These are phyloP conservation scores for Julus scandinavius DNA, from an alignment of 2,888 invertebrate species.

Conservation along the genomic window DNA sequence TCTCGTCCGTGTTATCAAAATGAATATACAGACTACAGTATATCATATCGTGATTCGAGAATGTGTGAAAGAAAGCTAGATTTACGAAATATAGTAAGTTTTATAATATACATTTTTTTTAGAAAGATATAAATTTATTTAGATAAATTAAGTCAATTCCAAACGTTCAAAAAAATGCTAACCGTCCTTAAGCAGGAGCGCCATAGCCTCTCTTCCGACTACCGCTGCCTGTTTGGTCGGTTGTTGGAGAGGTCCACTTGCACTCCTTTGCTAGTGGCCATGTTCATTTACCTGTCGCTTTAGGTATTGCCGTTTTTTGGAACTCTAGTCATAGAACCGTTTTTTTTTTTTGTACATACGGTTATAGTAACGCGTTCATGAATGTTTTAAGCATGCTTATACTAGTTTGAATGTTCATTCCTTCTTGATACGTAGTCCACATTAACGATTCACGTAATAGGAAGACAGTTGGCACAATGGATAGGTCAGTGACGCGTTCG, in stretches of 20 bases:
- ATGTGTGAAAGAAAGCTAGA: neutral
- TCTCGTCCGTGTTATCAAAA: neutral
- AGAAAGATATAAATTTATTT: neutral
- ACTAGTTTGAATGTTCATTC: neutral
- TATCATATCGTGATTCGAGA: neutral
- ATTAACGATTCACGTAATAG: neutral
- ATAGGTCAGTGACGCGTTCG: slow-evolving; percentile 48
- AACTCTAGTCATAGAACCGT: neutral
- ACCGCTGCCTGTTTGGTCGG: neutral
- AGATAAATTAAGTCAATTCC: neutral
- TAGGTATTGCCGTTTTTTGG: neutral
- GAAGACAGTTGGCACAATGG: slow-evolving; percentile 47
- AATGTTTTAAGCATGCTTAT: neutral
- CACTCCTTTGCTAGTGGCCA: neutral
- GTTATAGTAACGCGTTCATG: neutral
- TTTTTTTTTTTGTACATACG: neutral
- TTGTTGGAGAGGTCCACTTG: neutral
- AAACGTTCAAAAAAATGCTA: neutral
- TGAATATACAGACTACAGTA: neutral
- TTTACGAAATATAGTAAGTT: neutral
- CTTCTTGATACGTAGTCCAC: neutral
- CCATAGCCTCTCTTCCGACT: neutral
- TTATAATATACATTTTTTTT: neutral
- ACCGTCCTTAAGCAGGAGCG: neutral
- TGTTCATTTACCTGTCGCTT: slow-evolving; percentile 28